Conservation (phyloP, 2,797 vertebrate species). For the Sparus aurata region DNA sequence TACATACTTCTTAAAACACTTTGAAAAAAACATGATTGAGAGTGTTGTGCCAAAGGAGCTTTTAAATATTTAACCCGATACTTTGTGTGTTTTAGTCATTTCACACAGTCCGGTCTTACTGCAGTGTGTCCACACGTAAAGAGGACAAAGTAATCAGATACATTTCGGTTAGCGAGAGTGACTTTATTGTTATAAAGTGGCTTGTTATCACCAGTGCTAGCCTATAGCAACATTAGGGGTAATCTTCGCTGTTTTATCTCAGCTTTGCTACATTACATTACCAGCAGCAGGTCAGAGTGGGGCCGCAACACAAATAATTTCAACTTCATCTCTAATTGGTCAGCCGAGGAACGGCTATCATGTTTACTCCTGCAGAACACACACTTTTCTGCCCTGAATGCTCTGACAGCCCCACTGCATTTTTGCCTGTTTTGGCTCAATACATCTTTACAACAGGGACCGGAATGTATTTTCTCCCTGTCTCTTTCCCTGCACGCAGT, state of each 20-base stretch:
- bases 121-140: neutral
- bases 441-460: conserved; percentile 41
- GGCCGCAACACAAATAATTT: conserved; percentile 30
- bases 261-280: conserved; percentile 13
- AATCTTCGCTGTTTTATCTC: conserved; percentile 33
- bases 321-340: conserved; percentile 33
- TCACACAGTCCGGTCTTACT: neutral
- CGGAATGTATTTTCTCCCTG: conserved; percentile 14
- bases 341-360: conserved; percentile 25
- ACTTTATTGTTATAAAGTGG: conserved; percentile 6
- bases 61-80: neutral
- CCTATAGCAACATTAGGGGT: neutral
- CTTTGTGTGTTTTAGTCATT: neutral
- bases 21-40: neutral
- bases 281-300: conserved; percentile 1
- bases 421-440: conserved; percentile 31
- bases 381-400: conserved; percentile 15
- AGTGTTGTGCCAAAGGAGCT: neutral
- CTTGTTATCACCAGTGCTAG: conserved; percentile 13
- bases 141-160: neutral
- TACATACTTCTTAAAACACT: neutral
- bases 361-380: conserved; percentile 38
- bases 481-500: conserved; percentile 19
- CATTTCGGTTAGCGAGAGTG: neutral
- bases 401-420: conserved; percentile 37